A percentile compares a stretch with the other conserved stretches of the same genome.
These are phyloP conservation scores for Tragelaphus eurycerus DNA, from an alignment of 2,797 vertebrate genomes.

Conservation along the genomic window DNA sequence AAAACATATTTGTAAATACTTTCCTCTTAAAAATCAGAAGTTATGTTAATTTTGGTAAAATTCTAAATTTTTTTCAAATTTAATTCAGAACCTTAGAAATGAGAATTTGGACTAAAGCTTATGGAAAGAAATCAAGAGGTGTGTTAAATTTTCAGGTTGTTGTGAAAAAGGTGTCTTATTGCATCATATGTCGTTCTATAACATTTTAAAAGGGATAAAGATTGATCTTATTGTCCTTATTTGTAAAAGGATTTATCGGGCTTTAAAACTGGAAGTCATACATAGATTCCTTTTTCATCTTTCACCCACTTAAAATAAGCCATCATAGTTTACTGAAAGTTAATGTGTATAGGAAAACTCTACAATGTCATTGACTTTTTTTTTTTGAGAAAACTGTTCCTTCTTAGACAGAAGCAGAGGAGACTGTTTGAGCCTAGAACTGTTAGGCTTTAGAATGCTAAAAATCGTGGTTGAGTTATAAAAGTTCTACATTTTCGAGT, in stretches of 20 bases:
- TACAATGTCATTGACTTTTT: neutral
- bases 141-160: conserved; percentile 33
- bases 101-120: neutral
- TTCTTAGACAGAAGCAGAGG: neutral
- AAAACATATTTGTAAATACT: neutral
- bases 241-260: neutral
- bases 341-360: neutral
- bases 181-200: neutral
- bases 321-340: neutral
- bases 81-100: neutral
- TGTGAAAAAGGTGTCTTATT: neutral
- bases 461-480: neutral
- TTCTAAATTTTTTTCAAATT: neutral
- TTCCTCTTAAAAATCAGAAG: neutral
- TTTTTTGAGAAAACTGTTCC: neutral
- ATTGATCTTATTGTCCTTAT: neutral
- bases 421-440: neutral
- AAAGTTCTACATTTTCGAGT: neutral
- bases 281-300: neutral
- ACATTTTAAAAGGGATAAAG: neutral
- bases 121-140: neutral
- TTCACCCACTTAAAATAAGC: neutral
- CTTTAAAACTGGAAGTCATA: neutral
- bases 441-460: neutral
- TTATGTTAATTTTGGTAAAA: conserved; percentile 29